Evolutionary conservation across 2,797 vertebrate genomes (phyloP), one percentile per base, ranked within the genome.

Genomic region (Leuciscus waleckii): DNA sequence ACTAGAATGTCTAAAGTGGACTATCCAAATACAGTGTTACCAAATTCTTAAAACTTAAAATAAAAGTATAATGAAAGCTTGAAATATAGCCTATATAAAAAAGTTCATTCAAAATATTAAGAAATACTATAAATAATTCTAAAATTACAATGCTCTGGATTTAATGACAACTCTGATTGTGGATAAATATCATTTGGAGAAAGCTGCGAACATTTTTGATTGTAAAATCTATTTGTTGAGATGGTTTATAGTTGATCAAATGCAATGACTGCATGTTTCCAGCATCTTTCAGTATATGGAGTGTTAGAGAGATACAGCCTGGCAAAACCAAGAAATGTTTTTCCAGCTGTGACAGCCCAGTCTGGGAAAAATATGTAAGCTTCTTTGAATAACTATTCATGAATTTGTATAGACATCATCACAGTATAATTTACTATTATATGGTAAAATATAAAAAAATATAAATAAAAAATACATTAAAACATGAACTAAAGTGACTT

Each of bases 301-400:
- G 54, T 41, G 2, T 16, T 41, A 10, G 21, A 87, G 82, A 87
- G 79, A 77, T 70, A 67, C 92, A 90, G 88, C 82, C 90, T 65
- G 82, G 35, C 23, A 84, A 92, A 93, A 93, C 89, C 90, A 92
- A 90, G 88, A 92, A 89, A 90, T 96, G 94, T 96, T 96, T 93
- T 94, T 95, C 90, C 95, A 96, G 94, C 95, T 96, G 95, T 92
- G 92, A 92, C 81, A 49, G 89, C 88, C 88, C 87, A 91, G 92
- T 93, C 93, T 95, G 95, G 95, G 95, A 96, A 95, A 93, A 67
- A 84, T 85, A 81, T 58, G 81, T 41, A 71, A 82, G 87, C 87
- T 89, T 6, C 19, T 74, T 61, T 82, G 68, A 82, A 49, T 35
- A 63, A 82, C 54, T 23, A 73, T 32, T 82, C 29, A 71, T 81